A percentile compares a stretch with the other conserved stretches of the same genome.
Evolutionary conservation across 2,797 vertebrate species (phyloP).

Genomic region (Forpus xanthops): DNA sequence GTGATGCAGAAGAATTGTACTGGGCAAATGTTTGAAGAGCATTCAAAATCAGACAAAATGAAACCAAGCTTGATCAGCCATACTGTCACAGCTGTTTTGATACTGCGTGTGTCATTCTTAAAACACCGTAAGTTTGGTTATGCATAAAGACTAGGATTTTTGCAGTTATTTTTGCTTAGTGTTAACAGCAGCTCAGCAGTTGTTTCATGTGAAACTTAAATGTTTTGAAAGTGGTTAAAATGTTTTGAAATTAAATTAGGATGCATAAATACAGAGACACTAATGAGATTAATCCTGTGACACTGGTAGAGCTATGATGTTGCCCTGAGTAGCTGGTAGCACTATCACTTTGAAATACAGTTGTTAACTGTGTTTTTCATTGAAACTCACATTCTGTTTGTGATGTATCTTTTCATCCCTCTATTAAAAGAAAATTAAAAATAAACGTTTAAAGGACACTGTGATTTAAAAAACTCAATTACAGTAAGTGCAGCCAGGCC

Average conservation of each 20-base stretch:
- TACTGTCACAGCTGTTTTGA: background rate
- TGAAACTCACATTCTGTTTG: background rate
- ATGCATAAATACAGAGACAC: background rate
- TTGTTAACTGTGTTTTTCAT: background rate
- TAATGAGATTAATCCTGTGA: background rate
- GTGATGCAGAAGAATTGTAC: background rate
- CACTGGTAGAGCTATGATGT: background rate
- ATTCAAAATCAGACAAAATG: background rate
- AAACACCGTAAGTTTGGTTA: background rate
- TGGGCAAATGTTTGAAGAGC: background rate
- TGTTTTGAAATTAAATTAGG: background rate
- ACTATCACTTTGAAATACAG: background rate
- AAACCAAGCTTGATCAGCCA: background rate
- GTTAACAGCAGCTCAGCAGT: background rate
- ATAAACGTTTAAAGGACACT: background rate
- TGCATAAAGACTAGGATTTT: background rate
- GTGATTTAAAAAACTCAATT: background rate
- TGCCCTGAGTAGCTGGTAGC: background rate
- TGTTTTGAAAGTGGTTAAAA: background rate
- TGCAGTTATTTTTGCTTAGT: background rate
- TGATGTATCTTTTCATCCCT: background rate
- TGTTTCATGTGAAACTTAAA: background rate
- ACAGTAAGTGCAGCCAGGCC: background rate
- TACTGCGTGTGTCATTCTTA: background rate
- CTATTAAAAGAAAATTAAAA: background rate